phyloP scores from a whole-genome alignment of 2,113 vertebrate species.

The Spilogale gracilis region DNA sequence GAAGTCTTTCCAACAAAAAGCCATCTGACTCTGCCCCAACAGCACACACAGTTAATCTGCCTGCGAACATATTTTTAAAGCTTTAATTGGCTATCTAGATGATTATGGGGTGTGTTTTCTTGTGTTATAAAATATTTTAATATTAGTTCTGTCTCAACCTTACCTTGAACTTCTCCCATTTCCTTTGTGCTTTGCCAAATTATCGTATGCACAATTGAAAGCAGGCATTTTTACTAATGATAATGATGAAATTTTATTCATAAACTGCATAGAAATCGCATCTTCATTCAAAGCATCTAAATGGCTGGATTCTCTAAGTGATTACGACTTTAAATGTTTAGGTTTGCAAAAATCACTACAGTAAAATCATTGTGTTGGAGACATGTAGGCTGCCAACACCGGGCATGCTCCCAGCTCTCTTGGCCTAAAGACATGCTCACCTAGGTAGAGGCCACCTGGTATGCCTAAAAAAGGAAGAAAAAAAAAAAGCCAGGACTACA shows the following conservation, averaged over 20 bases:
- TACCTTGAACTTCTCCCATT: constrained; percentile 50
- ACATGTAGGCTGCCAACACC: constrained; percentile 8
- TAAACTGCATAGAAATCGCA: constrained; percentile 23
- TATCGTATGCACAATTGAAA: constrained; percentile 9
- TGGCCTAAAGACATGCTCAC: background rate
- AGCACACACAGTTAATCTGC: background rate
- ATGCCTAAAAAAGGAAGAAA: background rate
- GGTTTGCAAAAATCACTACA: constrained; percentile 43
- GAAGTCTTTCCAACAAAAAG: constrained; percentile 38
- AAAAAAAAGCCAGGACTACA: background rate
- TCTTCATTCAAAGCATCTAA: constrained; percentile 42
- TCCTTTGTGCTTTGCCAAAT: constrained; percentile 57
- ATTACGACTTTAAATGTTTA: constrained; percentile 44
- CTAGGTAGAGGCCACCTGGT: constrained; percentile 37
- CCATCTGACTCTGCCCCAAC: background rate
- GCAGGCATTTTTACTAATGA: constrained; percentile 19
- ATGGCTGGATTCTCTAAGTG: constrained; percentile 34
- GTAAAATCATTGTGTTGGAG: background rate
- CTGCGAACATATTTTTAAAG: constrained; percentile 28
- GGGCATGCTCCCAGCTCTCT: background rate
- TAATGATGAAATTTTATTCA: constrained; percentile 47
- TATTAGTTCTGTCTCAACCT: background rate
- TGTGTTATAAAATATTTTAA: constrained; percentile 54
- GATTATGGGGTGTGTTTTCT: constrained; percentile 31
- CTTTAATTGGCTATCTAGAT: constrained; percentile 28